A percentile compares a stretch with the other conserved stretches of the same genome.
Conservation (phyloP, 1,140 invertebrate species). For the Andrena cerasifolii region DNA sequence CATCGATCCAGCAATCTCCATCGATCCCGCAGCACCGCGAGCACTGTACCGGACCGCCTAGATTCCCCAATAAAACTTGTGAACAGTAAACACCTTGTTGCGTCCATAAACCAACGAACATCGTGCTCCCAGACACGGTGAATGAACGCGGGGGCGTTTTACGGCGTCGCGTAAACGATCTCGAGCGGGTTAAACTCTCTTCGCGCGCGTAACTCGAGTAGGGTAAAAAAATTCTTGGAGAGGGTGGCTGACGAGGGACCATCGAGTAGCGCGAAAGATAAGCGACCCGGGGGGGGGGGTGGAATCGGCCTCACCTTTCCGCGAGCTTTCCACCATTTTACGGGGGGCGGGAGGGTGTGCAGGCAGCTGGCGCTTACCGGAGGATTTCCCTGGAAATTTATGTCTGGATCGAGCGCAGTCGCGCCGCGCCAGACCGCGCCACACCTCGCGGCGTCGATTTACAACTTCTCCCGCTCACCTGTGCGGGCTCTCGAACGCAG, state of each 20-base stretch:
- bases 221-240: not conserved
- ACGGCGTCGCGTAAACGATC: not conserved
- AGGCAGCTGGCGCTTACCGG: conserved; percentile 66
- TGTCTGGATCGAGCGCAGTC: conserved; percentile 63
- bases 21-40: not conserved
- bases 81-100: conserved; percentile 25
- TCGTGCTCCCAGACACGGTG: not conserved
- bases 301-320: conserved; percentile 52
- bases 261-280: conserved; percentile 43
- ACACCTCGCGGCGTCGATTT: conserved; percentile 49
- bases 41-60: not conserved
- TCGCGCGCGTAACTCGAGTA: not conserved
- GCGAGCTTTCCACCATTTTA: conserved; percentile 52
- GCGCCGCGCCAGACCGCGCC: conserved; percentile 29
- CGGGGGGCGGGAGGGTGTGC: conserved; percentile 43
- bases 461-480: conserved; percentile 62
- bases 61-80: conserved; percentile 41
- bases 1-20: not conserved
- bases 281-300: conserved; percentile 38
- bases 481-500: conserved; percentile 48
- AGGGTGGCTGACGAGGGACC: conserved; percentile 4
- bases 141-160: not conserved
- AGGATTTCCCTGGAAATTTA: conserved; percentile 69
- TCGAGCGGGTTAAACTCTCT: not conserved
- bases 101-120: not conserved